These are phyloP conservation scores for Myodes glareolus DNA, from an alignment of 2,113 vertebrate species.

Conservation along the genomic window DNA sequence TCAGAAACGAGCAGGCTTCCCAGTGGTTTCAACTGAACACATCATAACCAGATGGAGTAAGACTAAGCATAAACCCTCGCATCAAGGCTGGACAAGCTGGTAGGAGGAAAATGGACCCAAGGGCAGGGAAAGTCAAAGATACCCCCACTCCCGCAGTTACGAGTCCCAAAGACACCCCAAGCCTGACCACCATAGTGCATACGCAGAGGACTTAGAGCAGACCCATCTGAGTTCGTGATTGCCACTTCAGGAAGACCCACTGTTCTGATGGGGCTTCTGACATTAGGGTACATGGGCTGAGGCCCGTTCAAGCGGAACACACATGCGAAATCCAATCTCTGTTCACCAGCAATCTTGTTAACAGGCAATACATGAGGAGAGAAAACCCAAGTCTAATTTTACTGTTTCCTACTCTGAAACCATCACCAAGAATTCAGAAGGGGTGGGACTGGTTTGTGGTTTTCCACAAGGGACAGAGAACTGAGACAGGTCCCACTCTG, in stretches of 20 bases:
- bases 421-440: background rate
- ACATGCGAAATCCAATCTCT: background rate
- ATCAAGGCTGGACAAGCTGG: background rate
- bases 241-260: background rate
- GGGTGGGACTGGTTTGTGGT: background rate
- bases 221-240: background rate
- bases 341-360: background rate
- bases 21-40: background rate
- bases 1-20: background rate
- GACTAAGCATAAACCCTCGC: background rate
- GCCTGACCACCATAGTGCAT: too few species aligned
- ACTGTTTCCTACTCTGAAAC: constrained; percentile 37
- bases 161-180: background rate
- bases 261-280: background rate
- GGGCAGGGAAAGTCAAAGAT: background rate
- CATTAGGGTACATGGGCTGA: background rate
- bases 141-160: background rate
- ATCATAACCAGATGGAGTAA: background rate
- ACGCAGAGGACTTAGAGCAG: background rate
- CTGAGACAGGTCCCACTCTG: background rate
- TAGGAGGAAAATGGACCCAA: background rate
- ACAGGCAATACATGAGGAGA: background rate
- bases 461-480: background rate
- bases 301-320: background rate
- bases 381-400: constrained; percentile 32